A percentile compares a stretch with the other conserved stretches of the same genome.
These are phyloP conservation scores for Corvus hawaiiensis DNA, from an alignment of 2,113 vertebrate species.

Conservation along the genomic window DNA sequence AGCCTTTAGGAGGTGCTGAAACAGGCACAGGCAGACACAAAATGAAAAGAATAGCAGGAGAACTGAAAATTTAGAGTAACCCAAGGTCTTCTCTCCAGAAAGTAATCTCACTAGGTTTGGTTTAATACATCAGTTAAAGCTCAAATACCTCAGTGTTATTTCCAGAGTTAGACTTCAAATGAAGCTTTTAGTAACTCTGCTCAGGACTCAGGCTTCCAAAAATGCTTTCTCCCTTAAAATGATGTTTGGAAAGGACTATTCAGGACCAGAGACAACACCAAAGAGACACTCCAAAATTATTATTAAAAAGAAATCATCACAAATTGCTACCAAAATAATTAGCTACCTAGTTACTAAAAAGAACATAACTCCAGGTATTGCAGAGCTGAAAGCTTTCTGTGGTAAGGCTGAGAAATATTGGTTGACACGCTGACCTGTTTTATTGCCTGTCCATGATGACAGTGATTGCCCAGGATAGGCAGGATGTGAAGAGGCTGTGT, in stretches of 20 bases:
- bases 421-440: neutral
- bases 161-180: neutral
- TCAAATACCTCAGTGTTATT: neutral
- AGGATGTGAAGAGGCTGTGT: neutral
- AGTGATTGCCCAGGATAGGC: neutral
- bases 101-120: neutral
- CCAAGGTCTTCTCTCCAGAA: neutral
- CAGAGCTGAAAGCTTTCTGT: neutral
- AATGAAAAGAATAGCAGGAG: neutral
- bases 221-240: neutral
- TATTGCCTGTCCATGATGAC: neutral
- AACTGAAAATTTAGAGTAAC: neutral
- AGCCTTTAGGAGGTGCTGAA: constrained; percentile 41
- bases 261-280: neutral
- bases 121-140: neutral
- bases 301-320: neutral
- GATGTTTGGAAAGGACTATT: neutral
- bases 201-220: neutral
- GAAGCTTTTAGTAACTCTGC: neutral
- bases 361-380: neutral
- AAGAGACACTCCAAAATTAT: neutral
- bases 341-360: neutral
- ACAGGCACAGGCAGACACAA: neutral
- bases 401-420: neutral
- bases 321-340: neutral